phyloP scores from a whole-genome alignment of 1,140 invertebrate genomes.

The Trissolcus basalis region DNA sequence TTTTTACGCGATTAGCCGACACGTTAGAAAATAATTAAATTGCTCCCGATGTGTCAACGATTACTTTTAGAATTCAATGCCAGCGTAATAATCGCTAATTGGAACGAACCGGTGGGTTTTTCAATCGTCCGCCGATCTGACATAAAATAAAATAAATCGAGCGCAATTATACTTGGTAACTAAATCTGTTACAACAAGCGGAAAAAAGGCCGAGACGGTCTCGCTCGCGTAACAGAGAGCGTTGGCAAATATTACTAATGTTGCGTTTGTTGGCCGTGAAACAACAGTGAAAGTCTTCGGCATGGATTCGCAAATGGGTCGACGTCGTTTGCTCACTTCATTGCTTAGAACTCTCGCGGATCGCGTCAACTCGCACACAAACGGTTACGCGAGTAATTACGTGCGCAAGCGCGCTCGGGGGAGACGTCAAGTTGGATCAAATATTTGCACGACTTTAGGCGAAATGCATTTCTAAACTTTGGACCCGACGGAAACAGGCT shows the following conservation, averaged over 20 bases:
- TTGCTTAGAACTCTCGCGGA: slow-evolving; percentile 32
- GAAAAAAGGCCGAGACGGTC: slow-evolving; percentile 17
- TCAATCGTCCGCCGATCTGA: slow-evolving; percentile 12
- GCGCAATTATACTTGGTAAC: slow-evolving; percentile 3
- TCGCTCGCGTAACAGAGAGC: slow-evolving; percentile 32
- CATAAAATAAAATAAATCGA: slow-evolving; percentile 1
- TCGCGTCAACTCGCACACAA: slow-evolving; percentile 23
- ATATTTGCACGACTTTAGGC: no score
- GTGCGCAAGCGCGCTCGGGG: neutral
- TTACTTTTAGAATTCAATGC: slow-evolving; percentile 47
- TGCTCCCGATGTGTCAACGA: slow-evolving; percentile 39
- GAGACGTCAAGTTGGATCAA: no score
- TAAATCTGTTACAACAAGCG: slow-evolving; percentile 10
- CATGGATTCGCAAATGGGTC: slow-evolving; percentile 55
- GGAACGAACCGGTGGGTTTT: slow-evolving; percentile 14
- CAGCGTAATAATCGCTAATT: slow-evolving; percentile 38
- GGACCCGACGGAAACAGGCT: neutral
- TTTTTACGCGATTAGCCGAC: slow-evolving; percentile 47
- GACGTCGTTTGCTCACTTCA: slow-evolving; percentile 17
- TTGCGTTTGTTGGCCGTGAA: slow-evolving; percentile 74
- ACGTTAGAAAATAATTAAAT: slow-evolving; percentile 20
- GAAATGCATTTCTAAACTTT: neutral
- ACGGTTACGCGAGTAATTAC: slow-evolving; percentile 14
- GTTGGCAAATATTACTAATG: slow-evolving; percentile 67
- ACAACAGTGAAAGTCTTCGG: slow-evolving; percentile 73